These are phyloP conservation scores for Heliconius melpomene DNA, from an alignment of 1,140 invertebrate species.

Conservation along the genomic window DNA sequence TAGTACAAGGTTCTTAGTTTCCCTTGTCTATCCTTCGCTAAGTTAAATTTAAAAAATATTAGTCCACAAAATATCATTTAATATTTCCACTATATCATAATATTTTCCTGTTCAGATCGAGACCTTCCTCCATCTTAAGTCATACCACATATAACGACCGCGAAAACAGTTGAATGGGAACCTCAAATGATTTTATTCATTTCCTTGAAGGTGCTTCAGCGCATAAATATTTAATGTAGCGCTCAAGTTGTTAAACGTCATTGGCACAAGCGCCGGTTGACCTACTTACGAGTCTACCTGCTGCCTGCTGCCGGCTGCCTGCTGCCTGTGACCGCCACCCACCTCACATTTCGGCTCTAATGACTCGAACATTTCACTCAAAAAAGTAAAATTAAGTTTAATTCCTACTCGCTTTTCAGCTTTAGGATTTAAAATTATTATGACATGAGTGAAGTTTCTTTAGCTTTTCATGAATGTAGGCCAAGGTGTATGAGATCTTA, in stretches of 20 bases:
- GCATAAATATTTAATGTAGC: constrained; percentile 25
- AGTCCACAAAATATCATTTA: too few relatives aligned
- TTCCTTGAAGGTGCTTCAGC: constrained; percentile 8
- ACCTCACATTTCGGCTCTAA: constrained; percentile 27
- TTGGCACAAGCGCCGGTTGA: constrained; percentile 25
- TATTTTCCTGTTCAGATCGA: too few relatives aligned
- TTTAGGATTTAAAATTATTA: constrained; percentile 1
- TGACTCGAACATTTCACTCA: constrained; percentile 21
- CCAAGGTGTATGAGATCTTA: not conserved
- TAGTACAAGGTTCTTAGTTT: too few relatives aligned
- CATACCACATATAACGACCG: constrained; percentile 1
- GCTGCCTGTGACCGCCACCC: not conserved
- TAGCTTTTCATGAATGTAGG: not conserved
- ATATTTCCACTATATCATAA: too few relatives aligned
- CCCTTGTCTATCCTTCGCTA: too few relatives aligned
- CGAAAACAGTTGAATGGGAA: not conserved
- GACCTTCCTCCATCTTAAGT: not conserved
- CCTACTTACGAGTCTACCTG: constrained; percentile 23
- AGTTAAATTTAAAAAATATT: too few relatives aligned
- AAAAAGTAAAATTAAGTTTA: constrained; percentile 19
- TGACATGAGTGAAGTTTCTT: constrained; percentile 1
- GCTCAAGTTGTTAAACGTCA: constrained; percentile 29
- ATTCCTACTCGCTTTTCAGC: not conserved
- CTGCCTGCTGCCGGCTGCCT: not conserved
- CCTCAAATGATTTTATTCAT: constrained; percentile 7